Percentiles rank a stretch among this genome's conserved stretches.
Conservation (phyloP, 2,888 invertebrate species). For the Leptogaster cylindrica region DNA sequence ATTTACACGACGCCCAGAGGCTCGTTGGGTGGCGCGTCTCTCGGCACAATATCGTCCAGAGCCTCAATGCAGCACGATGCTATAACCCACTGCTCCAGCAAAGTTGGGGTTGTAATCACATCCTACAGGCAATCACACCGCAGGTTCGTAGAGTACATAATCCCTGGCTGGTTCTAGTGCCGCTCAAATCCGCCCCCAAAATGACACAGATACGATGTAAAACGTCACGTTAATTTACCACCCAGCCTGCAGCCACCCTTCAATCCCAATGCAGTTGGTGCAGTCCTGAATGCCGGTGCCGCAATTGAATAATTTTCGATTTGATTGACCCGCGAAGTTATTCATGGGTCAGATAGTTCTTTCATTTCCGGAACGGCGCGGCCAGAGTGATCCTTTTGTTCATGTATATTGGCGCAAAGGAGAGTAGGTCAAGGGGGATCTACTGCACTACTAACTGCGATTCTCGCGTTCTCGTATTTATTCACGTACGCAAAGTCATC, state of each 20-base stretch:
- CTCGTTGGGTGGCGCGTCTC: conserved; percentile 50
- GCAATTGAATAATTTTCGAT: conserved; percentile 34
- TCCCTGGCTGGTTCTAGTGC: neutral
- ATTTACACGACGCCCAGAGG: conserved; percentile 50
- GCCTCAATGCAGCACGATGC: conserved; percentile 69
- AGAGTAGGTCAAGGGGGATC: neutral
- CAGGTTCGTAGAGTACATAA: conserved; percentile 65
- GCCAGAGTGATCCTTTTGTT: neutral
- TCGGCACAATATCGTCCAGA: conserved; percentile 63
- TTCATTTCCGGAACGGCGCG: neutral
- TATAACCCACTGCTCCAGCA: conserved; percentile 64
- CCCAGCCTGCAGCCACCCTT: neutral
- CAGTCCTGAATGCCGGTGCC: no score
- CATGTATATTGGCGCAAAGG: neutral
- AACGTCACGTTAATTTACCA: neutral
- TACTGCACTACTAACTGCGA: neutral
- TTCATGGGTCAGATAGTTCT: conserved; percentile 1
- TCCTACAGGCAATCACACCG: conserved; percentile 87
- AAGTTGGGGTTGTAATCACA: conserved; percentile 89
- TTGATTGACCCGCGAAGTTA: conserved; percentile 3
- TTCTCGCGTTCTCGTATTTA: neutral
- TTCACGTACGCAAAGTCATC: neutral
- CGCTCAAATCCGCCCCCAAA: neutral
- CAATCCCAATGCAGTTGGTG: neutral
- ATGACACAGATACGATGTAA: neutral